phyloP scores from a whole-genome alignment of 2,113 vertebrate species.

The Odontesthes bonariensis region DNA sequence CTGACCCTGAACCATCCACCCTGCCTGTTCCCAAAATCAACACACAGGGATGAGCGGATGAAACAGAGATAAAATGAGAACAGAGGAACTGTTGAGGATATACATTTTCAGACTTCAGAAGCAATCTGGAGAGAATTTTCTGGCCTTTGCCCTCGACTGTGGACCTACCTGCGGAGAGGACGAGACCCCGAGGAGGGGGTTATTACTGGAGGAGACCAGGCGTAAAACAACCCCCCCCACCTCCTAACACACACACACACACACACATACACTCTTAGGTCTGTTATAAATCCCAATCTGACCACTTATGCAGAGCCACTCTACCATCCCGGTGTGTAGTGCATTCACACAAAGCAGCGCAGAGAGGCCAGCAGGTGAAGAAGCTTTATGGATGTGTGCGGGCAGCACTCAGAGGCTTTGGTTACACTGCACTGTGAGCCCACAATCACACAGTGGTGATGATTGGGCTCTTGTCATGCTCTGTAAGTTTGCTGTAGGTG shows the following conservation, averaged over 20 bases:
- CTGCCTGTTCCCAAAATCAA: constrained; percentile 74
- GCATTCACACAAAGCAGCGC: constrained; percentile 33
- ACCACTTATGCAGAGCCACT: constrained; percentile 69
- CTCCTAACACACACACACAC: constrained; percentile 41
- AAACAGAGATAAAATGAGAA: constrained; percentile 76
- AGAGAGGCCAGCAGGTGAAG: constrained; percentile 59
- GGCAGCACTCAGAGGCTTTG: constrained; percentile 42
- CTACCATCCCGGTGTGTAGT: constrained; percentile 57
- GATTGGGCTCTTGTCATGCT: constrained; percentile 81
- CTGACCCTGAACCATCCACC: constrained; percentile 79
- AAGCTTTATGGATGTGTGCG: constrained; percentile 12
- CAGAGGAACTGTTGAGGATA: constrained; percentile 83
- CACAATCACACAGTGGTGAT: constrained; percentile 64
- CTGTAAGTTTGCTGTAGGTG: constrained; percentile 77
- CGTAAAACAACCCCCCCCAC: constrained; percentile 81
- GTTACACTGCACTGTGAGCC: constrained; percentile 54
- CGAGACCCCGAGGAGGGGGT: constrained; percentile 88
- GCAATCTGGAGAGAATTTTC: constrained; percentile 94
- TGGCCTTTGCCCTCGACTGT: constrained; percentile 90
- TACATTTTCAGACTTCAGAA: constrained; percentile 90
- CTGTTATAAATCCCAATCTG: constrained; percentile 66
- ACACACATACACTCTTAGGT: constrained; percentile 47
- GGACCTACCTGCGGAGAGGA: constrained; percentile 83
- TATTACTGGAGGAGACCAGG: constrained; percentile 91
- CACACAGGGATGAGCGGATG: constrained; percentile 72